Base-by-base conservation (phyloP, 2,888 invertebrate genomes). In the Chesias legatella region DNA sequence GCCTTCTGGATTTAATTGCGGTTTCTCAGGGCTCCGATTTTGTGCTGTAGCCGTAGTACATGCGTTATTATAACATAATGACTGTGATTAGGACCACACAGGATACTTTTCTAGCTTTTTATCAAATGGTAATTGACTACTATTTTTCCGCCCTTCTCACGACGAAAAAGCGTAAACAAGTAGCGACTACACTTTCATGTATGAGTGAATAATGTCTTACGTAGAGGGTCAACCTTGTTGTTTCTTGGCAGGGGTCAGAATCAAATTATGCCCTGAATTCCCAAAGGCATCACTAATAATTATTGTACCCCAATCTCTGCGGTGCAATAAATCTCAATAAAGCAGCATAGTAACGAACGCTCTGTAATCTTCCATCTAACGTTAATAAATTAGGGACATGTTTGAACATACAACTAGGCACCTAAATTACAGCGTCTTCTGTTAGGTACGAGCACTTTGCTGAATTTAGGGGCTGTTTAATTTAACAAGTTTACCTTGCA, bases 321-420 rank as follows among this genome's bases (percentile, higher is more conserved):
- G 69, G 72, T 73, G 61, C 64, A 73, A 62, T 85, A 79, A 78
- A 83, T 85, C 82, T 79, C 74, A 78, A 84, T 85, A 78, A 80
- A 71, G 56, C 58, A 54, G 60, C 51, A 31, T 33, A 36, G 53
- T 56, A n/a, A 60, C 58, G 45, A 56, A 61, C 61, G 56, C 60
- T 63, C 67, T 53, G 46, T 56, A 63, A 64, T 62, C 55, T 58
- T 48, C 56, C 54, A 60, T 47, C 55, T 48, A 56, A 52, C 49
- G 60, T 60, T 63, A 65, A 73, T 75, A 71, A 65, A 73, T 73
- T 63, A 67, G 62, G 60, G 60, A 54, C 51, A 53, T 50, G 60
- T 58, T 58, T 46, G 51, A 54, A 48, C 47, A 58, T 42, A 44
- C 40, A 50, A 33, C 43, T 45, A 53, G 44, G 36, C 33, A 31